Evolutionary conservation across 2,113 vertebrate genomes (phyloP).

Genomic region (Dipodomys stephensi): DNA sequence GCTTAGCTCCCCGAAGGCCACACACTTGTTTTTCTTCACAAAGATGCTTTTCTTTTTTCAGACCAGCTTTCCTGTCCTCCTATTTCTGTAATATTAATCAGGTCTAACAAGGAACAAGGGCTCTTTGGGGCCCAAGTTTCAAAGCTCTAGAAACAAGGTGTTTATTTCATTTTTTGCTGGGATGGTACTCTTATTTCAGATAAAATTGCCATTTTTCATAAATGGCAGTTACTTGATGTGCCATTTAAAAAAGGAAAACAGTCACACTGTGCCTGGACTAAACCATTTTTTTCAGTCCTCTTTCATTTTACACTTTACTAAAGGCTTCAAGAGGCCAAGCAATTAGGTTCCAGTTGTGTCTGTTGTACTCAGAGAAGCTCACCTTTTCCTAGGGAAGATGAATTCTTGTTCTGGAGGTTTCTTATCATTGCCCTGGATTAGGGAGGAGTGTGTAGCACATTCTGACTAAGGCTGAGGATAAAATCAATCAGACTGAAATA

Average conservation of each 20-base stretch:
- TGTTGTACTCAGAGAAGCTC: conserved; percentile 54
- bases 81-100: conserved; percentile 65
- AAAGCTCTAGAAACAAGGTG: conserved; percentile 31
- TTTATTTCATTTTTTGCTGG: conserved; percentile 39
- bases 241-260: conserved; percentile 51
- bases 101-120: conserved; percentile 45
- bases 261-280: conserved; percentile 34
- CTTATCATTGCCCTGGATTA: conserved; percentile 58
- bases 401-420: conserved; percentile 51
- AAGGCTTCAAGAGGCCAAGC: conserved; percentile 35
- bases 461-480: conserved; percentile 20
- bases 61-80: not conserved
- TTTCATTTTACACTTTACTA: conserved; percentile 32
- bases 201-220: conserved; percentile 64
- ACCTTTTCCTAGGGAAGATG: conserved; percentile 51
- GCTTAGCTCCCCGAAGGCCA: conserved; percentile 61
- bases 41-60: conserved; percentile 65
- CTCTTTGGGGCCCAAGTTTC: conserved; percentile 2
- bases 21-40: conserved; percentile 59
- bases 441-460: conserved; percentile 22
- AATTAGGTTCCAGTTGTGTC: conserved; percentile 62
- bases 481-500: conserved; percentile 52
- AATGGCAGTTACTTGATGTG: conserved; percentile 8
- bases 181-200: conserved; percentile 33
- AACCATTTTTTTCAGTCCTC: conserved; percentile 50